Base-by-base conservation (phyloP, 2,888 invertebrate species). In the Dione juno region DNA sequence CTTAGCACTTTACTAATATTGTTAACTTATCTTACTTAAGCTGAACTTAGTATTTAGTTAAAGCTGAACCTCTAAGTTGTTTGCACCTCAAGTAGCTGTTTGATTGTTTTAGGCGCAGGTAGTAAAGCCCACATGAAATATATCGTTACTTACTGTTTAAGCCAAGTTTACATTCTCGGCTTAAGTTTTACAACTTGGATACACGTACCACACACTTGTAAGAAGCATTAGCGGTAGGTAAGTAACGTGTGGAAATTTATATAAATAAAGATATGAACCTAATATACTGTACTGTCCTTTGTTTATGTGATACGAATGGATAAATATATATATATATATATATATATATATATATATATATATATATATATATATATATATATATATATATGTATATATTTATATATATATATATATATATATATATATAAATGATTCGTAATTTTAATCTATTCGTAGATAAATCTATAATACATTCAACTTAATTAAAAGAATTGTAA, bases 31-130 rank as follows among this genome's bases (percentile, higher is more conserved):
- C 89, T 89, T 82, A 89, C 86, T 87, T 88, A 88, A 90, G 89
- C 88, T 85, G 77, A 84, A 88, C 85, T 88, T 84, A 82, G 90
- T 90, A 88, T 91, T 90, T 90, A 90, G 90, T 90, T 90, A 91
- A 90, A 87, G 84, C 89, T 86, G 88, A 89, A 76, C 78, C 74
- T 76, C 82, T 82, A 84, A 83, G 78, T 83, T 85, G 70, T 59
- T 66, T 66, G 52, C 64, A 40, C 53, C 66, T 64, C 54, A 67
- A 88, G 88, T 87, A 86, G 85, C 74, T 87, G 86, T 89, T 89
- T 91, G 89, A 91, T 91, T 92, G 91, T 90, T 90, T 90, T 90
- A 92, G 90, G 90, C 89, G 82, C 89, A 89, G 90, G 89, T 89
- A 89, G 83, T 80, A 86, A 83, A 89, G 89, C 88, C 85, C 78